A percentile compares a stretch with the other conserved stretches of the same genome.
phyloP scores from a whole-genome alignment of 1,140 invertebrate genomes.

The Aphaenogaster rudis region DNA sequence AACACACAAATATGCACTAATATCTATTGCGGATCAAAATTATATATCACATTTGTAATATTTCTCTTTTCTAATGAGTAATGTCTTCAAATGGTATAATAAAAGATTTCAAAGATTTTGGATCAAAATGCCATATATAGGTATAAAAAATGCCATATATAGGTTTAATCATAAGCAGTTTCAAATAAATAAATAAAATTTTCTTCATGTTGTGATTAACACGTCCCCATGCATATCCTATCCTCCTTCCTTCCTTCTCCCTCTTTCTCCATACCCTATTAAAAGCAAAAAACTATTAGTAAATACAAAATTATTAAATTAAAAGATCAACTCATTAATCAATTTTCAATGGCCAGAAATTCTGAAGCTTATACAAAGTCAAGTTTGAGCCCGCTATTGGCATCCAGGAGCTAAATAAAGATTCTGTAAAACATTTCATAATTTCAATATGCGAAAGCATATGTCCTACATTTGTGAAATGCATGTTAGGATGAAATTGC shows the following conservation, averaged over 20 bases:
- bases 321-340: slow-evolving; percentile 73
- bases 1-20: slow-evolving; percentile 76
- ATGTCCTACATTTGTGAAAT: slow-evolving; percentile 72
- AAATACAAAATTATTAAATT: slow-evolving; percentile 82
- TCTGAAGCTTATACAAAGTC: slow-evolving; percentile 74
- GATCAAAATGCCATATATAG: slow-evolving; percentile 68
- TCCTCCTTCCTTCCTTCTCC: slow-evolving; percentile 82
- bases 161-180: slow-evolving; percentile 77
- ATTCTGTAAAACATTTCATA: slow-evolving; percentile 79
- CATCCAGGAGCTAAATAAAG: slow-evolving; percentile 79
- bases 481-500: slow-evolving; percentile 70
- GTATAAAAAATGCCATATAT: slow-evolving; percentile 56
- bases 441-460: slow-evolving; percentile 77
- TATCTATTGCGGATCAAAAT: slow-evolving; percentile 74
- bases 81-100: slow-evolving; percentile 59
- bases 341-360: slow-evolving; percentile 74
- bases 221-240: slow-evolving; percentile 85
- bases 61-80: slow-evolving; percentile 63
- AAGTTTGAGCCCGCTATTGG: slow-evolving; percentile 76
- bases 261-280: slow-evolving; percentile 82
- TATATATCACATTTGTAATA: slow-evolving; percentile 69
- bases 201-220: slow-evolving; percentile 83
- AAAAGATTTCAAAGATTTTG: slow-evolving; percentile 69
- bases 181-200: slow-evolving; percentile 78
- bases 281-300: slow-evolving; percentile 87